Percentiles rank a stretch among this genome's conserved stretches.
phyloP scores from a whole-genome alignment of 2,888 invertebrate species.

The Schizotus pectinicornis region DNA sequence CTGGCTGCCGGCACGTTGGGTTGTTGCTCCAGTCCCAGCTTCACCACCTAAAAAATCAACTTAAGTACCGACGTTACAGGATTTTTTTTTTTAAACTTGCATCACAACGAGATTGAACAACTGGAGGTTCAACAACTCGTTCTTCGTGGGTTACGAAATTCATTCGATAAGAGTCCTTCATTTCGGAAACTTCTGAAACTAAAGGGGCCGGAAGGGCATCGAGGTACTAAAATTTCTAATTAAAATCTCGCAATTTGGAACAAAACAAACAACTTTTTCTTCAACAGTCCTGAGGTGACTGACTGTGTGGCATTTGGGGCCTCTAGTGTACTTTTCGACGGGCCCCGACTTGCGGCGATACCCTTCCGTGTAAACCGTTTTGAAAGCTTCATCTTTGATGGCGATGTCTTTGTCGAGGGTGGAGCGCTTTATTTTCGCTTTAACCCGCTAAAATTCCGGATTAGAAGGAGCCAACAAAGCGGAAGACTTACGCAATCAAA shows the following conservation, averaged over 20 bases:
- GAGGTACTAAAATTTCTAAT: constrained; percentile 14
- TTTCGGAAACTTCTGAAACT: constrained; percentile 15
- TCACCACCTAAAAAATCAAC: constrained; percentile 9
- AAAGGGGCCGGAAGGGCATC: constrained; percentile 21
- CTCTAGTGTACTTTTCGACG: background rate
- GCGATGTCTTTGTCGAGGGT: constrained; percentile 4
- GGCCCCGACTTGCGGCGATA: background rate
- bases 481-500: constrained; percentile 27
- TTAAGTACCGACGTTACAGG: too few relatives aligned
- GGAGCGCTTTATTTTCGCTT: constrained; percentile 11
- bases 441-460: constrained; percentile 9
- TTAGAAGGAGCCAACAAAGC: background rate
- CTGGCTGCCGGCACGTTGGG: constrained; percentile 52
- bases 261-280: constrained; percentile 23
- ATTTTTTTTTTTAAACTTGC: constrained; percentile 1
- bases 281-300: constrained; percentile 10
- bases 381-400: constrained; percentile 9
- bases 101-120: constrained; percentile 3
- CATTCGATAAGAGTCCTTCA: constrained; percentile 13
- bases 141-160: background rate
- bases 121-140: background rate
- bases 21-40: constrained; percentile 41
- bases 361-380: background rate
- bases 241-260: background rate
- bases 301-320: background rate